Base-by-base conservation (phyloP, 2,113 vertebrate species). In the Apteryx mantelli region DNA sequence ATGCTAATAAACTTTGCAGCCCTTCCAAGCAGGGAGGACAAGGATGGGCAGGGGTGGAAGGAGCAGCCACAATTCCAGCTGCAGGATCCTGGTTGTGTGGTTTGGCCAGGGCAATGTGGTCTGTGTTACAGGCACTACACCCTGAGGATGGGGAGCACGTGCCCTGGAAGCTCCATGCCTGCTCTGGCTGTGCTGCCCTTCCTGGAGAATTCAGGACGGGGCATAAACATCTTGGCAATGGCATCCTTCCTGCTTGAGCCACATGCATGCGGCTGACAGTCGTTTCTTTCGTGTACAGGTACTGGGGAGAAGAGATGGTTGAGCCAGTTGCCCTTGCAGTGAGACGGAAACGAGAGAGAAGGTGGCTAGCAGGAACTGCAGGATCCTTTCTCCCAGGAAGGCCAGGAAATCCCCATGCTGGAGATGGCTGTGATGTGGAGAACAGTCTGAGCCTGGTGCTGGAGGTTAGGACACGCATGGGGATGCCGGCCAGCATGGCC, bases 81-180 rank as follows among this genome's bases (percentile, higher is more conserved):
- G 30, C 17, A 11, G 32, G 56, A 60, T 93, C 38, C 56, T 46
- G 42, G n/a, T 9, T n/a, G 13, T 20, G 19, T 65, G 74, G 55
- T 69, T 86, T 83, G 81, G 69, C 81, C 0, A 3, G 84, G 89
- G 73, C 30, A 0, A 0, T 40, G 73, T 75, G 34, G n/a, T 76
- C 82, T 87, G 68, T 0, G 9, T 52, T 32, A 22, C 0, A 1
- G 26, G 25, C 1, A 1, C 74, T 44, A 34, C 0, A 0, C 19
- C 55, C 16, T 56, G 70, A 77, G 79, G 19, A 13, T 79, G 18
- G 7, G 48, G 21, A 20, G 28, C 5, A 0, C 5, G 4, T 79
- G 87, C n/a, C 36, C 38, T 32, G 52, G 55, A 48, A 61, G 50
- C 56, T 70, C 7, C 64, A 34, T 85, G 70, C 53, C 32, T 1